These are phyloP conservation scores for Thyatira batis DNA, from an alignment of 2,888 invertebrate genomes.

Conservation along the genomic window DNA sequence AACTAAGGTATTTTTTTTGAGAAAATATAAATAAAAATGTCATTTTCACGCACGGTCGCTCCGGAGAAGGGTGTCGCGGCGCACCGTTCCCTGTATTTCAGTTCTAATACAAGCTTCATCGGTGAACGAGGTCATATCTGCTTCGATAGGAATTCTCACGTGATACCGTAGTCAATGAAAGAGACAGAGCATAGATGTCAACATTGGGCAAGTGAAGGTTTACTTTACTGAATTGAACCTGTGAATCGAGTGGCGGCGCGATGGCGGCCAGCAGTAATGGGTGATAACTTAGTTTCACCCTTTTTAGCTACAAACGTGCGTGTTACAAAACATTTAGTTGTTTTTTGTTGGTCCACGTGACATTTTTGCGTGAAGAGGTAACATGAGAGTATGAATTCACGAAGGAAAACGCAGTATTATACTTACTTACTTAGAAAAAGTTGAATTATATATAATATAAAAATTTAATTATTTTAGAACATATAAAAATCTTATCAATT, in stretches of 20 bases:
- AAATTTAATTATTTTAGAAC: no score
- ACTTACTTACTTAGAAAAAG: no score
- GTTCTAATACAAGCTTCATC: no score
- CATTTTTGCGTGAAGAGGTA: background rate
- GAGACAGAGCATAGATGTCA: no score
- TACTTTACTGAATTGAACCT: no score
- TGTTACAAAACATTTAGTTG: background rate
- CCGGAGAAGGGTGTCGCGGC: background rate
- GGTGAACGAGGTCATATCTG: no score
- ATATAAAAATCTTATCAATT: no score
- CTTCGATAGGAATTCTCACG: no score
- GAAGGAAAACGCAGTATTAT: no score
- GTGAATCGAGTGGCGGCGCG: background rate
- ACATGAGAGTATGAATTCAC: background rate
- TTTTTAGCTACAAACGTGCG: background rate
- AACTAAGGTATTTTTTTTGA: background rate
- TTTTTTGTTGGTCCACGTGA: background rate
- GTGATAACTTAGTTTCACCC: background rate
- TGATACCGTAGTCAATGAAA: no score
- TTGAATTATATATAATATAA: no score
- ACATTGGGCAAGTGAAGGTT: no score
- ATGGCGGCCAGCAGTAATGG: background rate
- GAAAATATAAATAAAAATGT: background rate
- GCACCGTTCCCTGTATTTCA: background rate
- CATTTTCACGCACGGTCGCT: background rate